Evolutionary conservation across 2,113 vertebrate species (phyloP), one percentile per base, ranked within the genome.

Genomic region (Austrofundulus limnaeus): DNA sequence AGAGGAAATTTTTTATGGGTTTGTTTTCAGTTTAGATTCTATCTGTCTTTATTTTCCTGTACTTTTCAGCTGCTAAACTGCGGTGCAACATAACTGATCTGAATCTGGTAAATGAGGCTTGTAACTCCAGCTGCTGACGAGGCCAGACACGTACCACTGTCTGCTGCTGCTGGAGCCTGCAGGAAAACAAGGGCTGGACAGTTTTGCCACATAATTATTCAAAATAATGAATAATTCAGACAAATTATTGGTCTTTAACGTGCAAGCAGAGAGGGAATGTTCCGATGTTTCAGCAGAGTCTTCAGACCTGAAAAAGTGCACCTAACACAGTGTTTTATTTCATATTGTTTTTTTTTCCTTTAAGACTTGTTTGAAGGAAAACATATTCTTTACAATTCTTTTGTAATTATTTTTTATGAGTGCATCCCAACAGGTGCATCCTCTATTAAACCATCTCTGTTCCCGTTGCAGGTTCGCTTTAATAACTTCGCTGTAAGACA

Each of bases 41-140:
- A 90, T 90, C 88, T 70, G n/a, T 39, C 85, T 87, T 85, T 80
- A 84, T 81, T 86, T 89, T 89, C 88, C 88, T 88, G 82, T 88
- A 89, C 84, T 89, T 90, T 87, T 73, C 75, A 82, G 80, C 81
- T 80, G 85, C 86, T 87, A 88, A 87, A 87, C 77, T 85, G 69
- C 67, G 56, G 78, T 39, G 39, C 70, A 85, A 70, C 52, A 79
- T 65, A 86, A 81, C 85, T 85, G 89, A 89, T 90, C 52, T 79
- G 75, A 86, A 89, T 90, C 89, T 89, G 61, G 56, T 81, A 86
- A 90, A 90, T 89, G 89, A 85, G 84, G 79, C 89, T 81, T 86
- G 76, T 54, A 81, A 70, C 78, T 82, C 81, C 86, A 89, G 84
- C 82, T 86, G 87, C 83, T 87, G 83, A 84, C 54, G 12, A 70